Evolutionary conservation across 2,888 invertebrate genomes (phyloP), one percentile per base, ranked within the genome.

Genomic region (Pterostichus niger): DNA sequence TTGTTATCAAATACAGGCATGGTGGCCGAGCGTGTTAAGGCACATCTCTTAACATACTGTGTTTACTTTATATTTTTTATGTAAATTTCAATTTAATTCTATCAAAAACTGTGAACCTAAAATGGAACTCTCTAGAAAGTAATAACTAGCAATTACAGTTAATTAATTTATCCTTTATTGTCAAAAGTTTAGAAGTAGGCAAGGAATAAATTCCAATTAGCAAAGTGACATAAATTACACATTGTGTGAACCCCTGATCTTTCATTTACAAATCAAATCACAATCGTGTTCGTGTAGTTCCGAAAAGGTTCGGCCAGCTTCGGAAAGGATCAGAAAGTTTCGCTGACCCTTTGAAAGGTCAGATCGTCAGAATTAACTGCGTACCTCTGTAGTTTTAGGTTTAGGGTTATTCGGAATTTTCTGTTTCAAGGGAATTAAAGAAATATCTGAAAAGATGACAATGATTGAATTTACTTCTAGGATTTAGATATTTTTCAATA

Each of bases 181-280:
- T 59, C 59, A 17, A 24, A 64, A 35, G 11, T 64, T 64, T 11
- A n/a, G n/a, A 64, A 64, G 64, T 64, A 35, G 64, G 35, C 5
- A 4, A 10, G 35, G 35, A 35, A 64, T 64, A 35, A 64, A 64
- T 64, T 64, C 11, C 35, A 64, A 64, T 64, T 64, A 64, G 35
- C 33, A 11, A 11, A 35, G 1, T 31, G 13, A 33, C 64, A 64
- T 64, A 64, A 64, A 64, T 64, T 35, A 35, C 64, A 64, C 64
- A 64, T 35, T 59, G 59, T 54, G 31, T 11, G 31, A 59, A 54
- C 64, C 13, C 6, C n/a, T 64, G 64, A 64, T 13, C 44, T 71
- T 44, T 71, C 68, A 71, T 44, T 71, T 44, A 71, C 68, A 71
- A 71, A 71, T 71, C 46, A 71, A 71, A 71, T 44, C 44, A 44